phyloP scores from a whole-genome alignment of 2,797 vertebrate species.

The Aldrovandia affinis region DNA sequence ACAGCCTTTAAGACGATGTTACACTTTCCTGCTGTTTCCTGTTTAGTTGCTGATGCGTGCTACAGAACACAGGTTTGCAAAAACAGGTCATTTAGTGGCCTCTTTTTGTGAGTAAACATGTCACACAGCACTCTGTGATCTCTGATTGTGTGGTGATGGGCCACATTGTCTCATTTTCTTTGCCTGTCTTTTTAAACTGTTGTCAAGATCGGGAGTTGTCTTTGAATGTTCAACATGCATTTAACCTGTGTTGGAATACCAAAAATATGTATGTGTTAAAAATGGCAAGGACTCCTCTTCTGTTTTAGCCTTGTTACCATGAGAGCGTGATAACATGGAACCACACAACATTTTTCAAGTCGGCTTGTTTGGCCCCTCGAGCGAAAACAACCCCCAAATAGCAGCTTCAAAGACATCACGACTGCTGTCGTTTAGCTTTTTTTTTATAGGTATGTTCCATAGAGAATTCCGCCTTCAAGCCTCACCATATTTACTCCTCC shows the following conservation, averaged over 20 bases:
- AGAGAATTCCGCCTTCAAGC: neutral
- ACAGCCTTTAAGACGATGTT: too few relatives aligned
- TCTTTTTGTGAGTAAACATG: neutral
- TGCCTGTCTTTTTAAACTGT: neutral
- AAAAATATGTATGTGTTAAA: neutral
- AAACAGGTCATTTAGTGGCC: conserved; percentile 16
- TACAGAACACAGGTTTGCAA: neutral
- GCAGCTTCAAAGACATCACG: conserved; percentile 10
- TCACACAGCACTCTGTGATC: neutral
- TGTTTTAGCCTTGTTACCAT: conserved; percentile 8
- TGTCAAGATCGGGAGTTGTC: neutral
- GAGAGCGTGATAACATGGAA: conserved; percentile 11
- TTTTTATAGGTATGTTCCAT: conserved; percentile 11
- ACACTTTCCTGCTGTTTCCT: neutral
- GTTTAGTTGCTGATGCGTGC: neutral
- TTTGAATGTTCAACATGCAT: neutral
- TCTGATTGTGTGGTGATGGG: neutral
- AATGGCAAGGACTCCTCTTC: neutral
- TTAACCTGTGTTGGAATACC: neutral
- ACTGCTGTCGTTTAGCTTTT: neutral
- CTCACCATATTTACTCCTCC: conserved; percentile 11
- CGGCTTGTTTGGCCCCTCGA: conserved; percentile 7
- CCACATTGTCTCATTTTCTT: neutral
- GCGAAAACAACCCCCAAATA: conserved; percentile 19
- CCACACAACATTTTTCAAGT: neutral